Conservation (phyloP, 2,113 vertebrate genomes). For the Amazona vittata region DNA sequence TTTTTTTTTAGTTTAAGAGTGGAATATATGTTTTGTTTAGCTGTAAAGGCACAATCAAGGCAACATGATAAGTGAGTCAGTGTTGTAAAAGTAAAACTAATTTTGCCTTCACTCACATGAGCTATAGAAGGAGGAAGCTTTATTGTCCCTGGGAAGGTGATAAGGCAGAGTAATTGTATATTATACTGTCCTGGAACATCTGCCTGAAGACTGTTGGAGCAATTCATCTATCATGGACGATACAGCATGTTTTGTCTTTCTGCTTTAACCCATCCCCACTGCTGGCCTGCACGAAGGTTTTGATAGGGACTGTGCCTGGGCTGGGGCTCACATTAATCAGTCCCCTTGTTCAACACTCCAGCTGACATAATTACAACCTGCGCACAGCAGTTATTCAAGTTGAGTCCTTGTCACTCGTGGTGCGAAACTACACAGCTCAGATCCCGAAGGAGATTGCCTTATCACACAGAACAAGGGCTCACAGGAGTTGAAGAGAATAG, state of each 20-base stretch:
- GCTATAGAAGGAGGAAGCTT: constrained; percentile 95
- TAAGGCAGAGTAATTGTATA: constrained; percentile 99
- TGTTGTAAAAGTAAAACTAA: constrained; percentile 96
- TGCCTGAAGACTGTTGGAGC: constrained; percentile 94
- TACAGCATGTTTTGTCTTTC: constrained; percentile 83
- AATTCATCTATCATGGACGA: constrained; percentile 91
- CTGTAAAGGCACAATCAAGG: constrained; percentile 84
- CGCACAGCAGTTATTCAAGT: constrained; percentile 89
- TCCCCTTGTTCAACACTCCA: constrained; percentile 87
- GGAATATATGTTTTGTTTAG: constrained; percentile 81
- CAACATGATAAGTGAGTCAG: constrained; percentile 89
- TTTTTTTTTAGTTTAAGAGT: constrained; percentile 69
- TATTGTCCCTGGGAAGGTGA: constrained; percentile 98
- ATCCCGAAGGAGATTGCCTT: constrained; percentile 89
- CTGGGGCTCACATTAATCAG: constrained; percentile 95
- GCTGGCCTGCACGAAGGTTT: constrained; percentile 84
- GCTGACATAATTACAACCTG: constrained; percentile 97
- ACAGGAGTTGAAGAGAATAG: constrained; percentile 85
- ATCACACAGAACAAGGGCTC: constrained; percentile 86
- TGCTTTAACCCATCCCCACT: constrained; percentile 82
- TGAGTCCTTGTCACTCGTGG: constrained; percentile 88
- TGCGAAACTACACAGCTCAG: constrained; percentile 85
- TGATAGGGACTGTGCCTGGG: constrained; percentile 89
- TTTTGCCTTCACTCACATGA: constrained; percentile 95
- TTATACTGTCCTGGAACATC: constrained; percentile 98